phyloP scores from a whole-genome alignment of 2,113 vertebrate species.

The Zapornia atra region DNA sequence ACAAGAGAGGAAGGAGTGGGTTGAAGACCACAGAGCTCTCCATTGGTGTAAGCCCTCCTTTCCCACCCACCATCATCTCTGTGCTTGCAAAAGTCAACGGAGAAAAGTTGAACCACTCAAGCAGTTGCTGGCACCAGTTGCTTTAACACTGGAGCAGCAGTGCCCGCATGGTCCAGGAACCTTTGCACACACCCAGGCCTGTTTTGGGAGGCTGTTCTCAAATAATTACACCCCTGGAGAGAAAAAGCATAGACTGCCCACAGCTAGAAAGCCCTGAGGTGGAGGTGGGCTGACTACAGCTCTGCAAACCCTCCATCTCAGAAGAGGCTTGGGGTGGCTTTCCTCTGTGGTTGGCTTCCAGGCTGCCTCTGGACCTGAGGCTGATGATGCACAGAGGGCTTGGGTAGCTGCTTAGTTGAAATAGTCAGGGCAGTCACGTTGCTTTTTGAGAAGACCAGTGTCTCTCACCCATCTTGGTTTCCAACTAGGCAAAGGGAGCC shows the following conservation, averaged over 20 bases:
- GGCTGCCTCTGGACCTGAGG: not conserved
- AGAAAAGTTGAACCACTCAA: not conserved
- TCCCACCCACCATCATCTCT: not conserved
- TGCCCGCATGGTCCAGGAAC: rapidly evolving
- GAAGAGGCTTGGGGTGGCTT: not conserved
- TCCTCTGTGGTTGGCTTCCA: not conserved
- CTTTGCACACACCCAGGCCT: rapidly evolving
- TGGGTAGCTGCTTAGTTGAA: not conserved
- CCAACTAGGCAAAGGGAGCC: not conserved
- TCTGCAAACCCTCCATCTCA: not conserved
- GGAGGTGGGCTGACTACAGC: not conserved
- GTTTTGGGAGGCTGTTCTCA: not conserved
- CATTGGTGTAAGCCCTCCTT: not conserved
- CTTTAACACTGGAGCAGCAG: not conserved
- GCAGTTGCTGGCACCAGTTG: not conserved
- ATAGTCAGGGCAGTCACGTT: not conserved
- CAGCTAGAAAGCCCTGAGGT: not conserved
- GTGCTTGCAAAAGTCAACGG: not conserved
- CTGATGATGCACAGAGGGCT: not conserved
- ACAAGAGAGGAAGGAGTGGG: not conserved
- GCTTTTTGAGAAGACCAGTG: not conserved
- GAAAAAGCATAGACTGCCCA: not conserved
- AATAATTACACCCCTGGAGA: not conserved
- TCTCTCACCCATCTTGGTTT: not conserved
- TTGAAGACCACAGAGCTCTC: not conserved